These are phyloP conservation scores for Drosophila anceps DNA, from an alignment of 2,888 invertebrate genomes.

Conservation along the genomic window DNA sequence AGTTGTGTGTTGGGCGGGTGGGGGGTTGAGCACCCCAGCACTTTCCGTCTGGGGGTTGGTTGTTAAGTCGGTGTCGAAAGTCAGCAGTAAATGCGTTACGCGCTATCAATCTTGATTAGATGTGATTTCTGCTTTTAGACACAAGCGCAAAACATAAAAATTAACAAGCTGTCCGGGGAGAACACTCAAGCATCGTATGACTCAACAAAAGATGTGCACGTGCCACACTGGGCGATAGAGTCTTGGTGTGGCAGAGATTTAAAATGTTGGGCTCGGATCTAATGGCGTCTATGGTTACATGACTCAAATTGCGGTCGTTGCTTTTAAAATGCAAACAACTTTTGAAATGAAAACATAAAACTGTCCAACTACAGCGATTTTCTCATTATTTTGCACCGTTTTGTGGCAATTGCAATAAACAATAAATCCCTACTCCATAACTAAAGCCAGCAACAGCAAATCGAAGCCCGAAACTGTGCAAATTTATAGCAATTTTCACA, in stretches of 20 bases:
- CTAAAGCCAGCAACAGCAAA: conserved; percentile 8
- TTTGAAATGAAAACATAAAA: conserved; percentile 83
- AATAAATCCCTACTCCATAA: conserved; percentile 81
- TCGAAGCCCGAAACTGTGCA: conserved; percentile 44
- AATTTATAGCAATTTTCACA: conserved; percentile 83
- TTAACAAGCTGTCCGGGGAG: conserved; percentile 56
- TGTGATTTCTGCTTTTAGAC: conserved; percentile 83
- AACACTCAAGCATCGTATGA: conserved; percentile 15
- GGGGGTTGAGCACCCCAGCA: conserved; percentile 40
- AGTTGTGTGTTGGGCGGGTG: conserved; percentile 16
- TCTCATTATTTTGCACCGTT: conserved; percentile 82
- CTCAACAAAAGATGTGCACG: conserved; percentile 65
- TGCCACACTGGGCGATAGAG: conserved; percentile 39
- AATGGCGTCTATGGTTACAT: conserved; percentile 70
- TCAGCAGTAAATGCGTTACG: conserved; percentile 82
- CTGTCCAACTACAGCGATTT: conserved; percentile 76
- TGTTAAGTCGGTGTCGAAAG: conserved; percentile 58
- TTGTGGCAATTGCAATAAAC: conserved; percentile 84
- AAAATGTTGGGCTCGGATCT: conserved; percentile 37
- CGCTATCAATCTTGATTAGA: conserved; percentile 85
- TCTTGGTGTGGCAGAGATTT: conserved; percentile 10
- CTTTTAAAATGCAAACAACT: conserved; percentile 71
- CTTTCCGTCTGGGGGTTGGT: conserved; percentile 37
- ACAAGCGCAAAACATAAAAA: conserved; percentile 65
- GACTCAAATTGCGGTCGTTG: conserved; percentile 50